These are phyloP conservation scores for Zosterops japonicus DNA, from an alignment of 2,113 vertebrate genomes.

Conservation along the genomic window DNA sequence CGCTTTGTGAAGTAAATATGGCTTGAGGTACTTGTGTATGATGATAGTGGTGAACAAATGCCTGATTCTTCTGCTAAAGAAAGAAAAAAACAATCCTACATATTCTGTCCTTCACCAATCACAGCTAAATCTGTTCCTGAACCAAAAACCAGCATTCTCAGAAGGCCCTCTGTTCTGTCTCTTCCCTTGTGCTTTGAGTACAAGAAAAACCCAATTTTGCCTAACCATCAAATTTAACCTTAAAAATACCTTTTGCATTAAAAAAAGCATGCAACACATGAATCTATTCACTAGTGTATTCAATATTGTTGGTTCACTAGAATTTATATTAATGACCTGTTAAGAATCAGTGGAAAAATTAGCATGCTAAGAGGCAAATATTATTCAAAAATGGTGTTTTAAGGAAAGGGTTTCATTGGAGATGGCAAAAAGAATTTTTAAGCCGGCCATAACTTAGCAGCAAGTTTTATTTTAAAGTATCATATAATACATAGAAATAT, in stretches of 20 bases:
- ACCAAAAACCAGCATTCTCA: background rate
- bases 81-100: accelerated
- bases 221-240: background rate
- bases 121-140: background rate
- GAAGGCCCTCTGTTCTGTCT: background rate
- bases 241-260: background rate
- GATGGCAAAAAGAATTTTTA: background rate
- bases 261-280: background rate
- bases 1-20: background rate
- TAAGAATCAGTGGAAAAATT: background rate
- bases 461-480: background rate
- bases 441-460: background rate
- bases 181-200: background rate
- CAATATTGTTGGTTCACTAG: background rate
- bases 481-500: background rate
- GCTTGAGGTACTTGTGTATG: background rate
- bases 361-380: background rate
- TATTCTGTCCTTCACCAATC: background rate
- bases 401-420: background rate
- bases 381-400: background rate
- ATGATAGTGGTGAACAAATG: background rate
- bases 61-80: background rate
- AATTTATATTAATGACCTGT: background rate
- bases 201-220: background rate
- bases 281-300: background rate